Percentiles rank a stretch among this genome's conserved stretches.
These are phyloP conservation scores for Okamejei kenojei DNA, from an alignment of 2,797 vertebrate genomes.

Conservation along the genomic window DNA sequence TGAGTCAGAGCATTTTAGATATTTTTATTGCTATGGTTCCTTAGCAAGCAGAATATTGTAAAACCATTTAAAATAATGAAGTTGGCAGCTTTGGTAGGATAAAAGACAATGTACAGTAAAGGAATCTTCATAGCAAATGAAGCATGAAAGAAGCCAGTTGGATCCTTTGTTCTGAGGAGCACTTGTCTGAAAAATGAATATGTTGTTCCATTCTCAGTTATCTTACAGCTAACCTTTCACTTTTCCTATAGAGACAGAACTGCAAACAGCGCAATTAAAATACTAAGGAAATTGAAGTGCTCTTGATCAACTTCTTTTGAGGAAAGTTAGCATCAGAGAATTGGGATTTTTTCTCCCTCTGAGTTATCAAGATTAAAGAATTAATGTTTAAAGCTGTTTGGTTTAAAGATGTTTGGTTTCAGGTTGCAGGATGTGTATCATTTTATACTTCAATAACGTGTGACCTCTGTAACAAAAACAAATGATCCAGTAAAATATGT, in stretches of 20 bases:
- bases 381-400: neutral
- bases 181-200: neutral
- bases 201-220: neutral
- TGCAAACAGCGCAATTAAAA: neutral
- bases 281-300: neutral
- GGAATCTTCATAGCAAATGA: neutral
- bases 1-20: neutral
- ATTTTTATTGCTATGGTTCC: neutral
- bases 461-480: neutral
- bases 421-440: neutral
- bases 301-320: neutral
- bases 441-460: neutral
- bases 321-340: neutral
- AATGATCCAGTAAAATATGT: neutral
- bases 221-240: neutral
- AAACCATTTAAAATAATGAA: conserved; percentile 1
- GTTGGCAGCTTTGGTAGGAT: neutral
- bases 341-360: neutral
- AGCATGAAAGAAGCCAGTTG: neutral
- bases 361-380: neutral
- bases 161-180: neutral
- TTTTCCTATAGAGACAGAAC: neutral
- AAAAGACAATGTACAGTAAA: neutral
- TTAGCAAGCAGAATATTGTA: neutral
- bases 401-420: too few relatives aligned